These are phyloP conservation scores for Buphagus erythrorhynchus DNA, from an alignment of 2,797 vertebrate species.

Conservation along the genomic window DNA sequence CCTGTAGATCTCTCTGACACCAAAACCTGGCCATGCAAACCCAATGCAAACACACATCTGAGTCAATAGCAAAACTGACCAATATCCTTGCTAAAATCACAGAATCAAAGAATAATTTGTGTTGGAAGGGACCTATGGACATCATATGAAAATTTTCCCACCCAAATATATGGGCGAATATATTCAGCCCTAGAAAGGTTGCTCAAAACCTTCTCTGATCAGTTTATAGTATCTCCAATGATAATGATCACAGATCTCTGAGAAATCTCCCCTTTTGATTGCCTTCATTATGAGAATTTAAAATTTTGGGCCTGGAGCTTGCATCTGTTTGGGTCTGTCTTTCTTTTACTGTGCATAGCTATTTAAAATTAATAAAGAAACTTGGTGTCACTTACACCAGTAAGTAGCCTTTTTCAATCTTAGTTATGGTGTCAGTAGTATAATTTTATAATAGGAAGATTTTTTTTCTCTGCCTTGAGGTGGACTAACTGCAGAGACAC, in stretches of 20 bases:
- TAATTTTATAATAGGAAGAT: slow-evolving; percentile 3
- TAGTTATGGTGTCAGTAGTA: slow-evolving; percentile 17
- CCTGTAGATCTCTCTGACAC: background rate
- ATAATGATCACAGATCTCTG: background rate
- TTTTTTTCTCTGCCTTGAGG: slow-evolving; percentile 14
- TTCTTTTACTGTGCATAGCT: background rate
- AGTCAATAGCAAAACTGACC: background rate
- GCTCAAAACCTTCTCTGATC: background rate
- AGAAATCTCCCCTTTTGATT: background rate
- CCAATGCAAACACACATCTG: background rate
- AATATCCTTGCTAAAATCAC: background rate
- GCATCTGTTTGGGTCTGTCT: background rate
- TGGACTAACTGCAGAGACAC: background rate
- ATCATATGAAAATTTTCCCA: background rate
- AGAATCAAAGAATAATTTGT: background rate
- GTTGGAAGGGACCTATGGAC: background rate
- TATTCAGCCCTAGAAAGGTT: background rate
- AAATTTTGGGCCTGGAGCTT: background rate
- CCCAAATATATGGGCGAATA: accelerated
- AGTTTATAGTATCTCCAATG: background rate
- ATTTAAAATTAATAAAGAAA: background rate
- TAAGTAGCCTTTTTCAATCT: slow-evolving; percentile 31
- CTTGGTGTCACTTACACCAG: background rate
- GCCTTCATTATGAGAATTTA: background rate
- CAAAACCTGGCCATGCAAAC: background rate